Percentiles rank a stretch among this genome's conserved stretches.
phyloP scores from a whole-genome alignment of 2,797 vertebrate genomes.

The Hapalemur alaotrensis region DNA sequence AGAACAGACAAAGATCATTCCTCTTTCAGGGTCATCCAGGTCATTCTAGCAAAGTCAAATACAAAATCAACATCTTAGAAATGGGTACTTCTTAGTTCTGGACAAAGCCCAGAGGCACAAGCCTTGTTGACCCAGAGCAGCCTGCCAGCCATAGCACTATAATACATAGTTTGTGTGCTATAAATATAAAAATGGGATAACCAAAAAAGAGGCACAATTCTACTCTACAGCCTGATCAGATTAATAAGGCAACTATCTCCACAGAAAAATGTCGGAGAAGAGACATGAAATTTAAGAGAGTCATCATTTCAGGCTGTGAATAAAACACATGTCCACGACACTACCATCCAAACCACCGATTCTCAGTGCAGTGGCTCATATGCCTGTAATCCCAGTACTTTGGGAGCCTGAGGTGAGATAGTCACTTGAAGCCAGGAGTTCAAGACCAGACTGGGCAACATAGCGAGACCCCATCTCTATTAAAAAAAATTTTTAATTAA shows the following conservation, averaged over 20 bases:
- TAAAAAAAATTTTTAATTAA: not conserved
- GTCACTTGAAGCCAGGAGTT: not conserved
- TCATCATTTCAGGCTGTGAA: conserved; percentile 80
- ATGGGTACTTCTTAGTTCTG: not conserved
- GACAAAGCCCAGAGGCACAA: not conserved
- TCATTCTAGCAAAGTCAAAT: conserved; percentile 90
- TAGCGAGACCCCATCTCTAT: not conserved
- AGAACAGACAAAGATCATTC: conserved; percentile 99
- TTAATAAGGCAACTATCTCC: conserved; percentile 68
- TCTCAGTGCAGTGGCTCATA: not conserved
- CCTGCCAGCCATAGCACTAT: not conserved
- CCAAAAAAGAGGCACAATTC: not conserved
- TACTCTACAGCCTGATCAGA: conserved; percentile 71
- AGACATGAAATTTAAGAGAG: conserved; percentile 78
- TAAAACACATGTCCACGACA: not conserved
- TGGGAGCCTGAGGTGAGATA: not conserved
- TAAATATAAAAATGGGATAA: not conserved
- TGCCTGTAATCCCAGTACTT: not conserved
- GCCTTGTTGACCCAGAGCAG: not conserved
- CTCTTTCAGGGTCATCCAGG: conserved; percentile 97
- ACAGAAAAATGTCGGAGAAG: conserved; percentile 79
- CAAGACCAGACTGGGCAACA: not conserved
- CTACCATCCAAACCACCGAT: not conserved
- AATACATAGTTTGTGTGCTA: not conserved
- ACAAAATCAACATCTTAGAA: conserved; percentile 40